Conservation (phyloP, 1,140 invertebrate species). For the Eumeta japonica region DNA sequence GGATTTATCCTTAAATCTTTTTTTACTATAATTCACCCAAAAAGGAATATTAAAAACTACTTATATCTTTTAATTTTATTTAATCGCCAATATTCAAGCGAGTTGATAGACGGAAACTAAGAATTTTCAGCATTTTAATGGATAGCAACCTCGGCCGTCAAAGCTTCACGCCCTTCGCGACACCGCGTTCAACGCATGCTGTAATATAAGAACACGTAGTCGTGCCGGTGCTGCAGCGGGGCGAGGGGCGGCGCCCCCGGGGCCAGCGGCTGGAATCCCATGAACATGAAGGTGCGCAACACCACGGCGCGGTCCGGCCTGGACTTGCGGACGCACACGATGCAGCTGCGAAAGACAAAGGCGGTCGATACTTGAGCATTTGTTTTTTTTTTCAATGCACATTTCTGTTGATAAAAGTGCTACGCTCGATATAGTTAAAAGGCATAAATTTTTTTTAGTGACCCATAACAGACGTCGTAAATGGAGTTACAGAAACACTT, state of each 20-base stretch:
- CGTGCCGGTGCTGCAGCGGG: slow-evolving; percentile 60
- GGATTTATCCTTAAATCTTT: too few species aligned
- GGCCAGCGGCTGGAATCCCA: slow-evolving; percentile 85
- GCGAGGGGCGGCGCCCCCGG: slow-evolving; percentile 78
- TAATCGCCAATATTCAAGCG: not conserved
- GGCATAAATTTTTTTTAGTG: too few species aligned
- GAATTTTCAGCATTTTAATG: slow-evolving; percentile 13
- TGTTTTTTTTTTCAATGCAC: too few species aligned
- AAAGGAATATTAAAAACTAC: not conserved
- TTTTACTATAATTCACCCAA: not conserved
- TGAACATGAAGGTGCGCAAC: slow-evolving; percentile 93
- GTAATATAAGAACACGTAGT: slow-evolving; percentile 79
- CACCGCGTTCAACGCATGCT: slow-evolving; percentile 66
- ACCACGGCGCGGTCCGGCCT: slow-evolving; percentile 80
- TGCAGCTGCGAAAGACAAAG: slow-evolving; percentile 43
- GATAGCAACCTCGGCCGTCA: slow-evolving; percentile 7
- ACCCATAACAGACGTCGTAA: too few species aligned
- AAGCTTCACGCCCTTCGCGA: slow-evolving; percentile 11
- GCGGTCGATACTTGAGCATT: too few species aligned
- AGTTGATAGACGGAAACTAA: not conserved
- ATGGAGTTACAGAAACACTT: too few species aligned
- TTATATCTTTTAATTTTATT: not conserved
- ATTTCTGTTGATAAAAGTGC: too few species aligned
- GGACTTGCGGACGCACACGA: slow-evolving; percentile 78
- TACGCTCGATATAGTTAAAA: too few species aligned